Base-by-base conservation (phyloP, 2,888 invertebrate species). In the Brachypalpus laphriformis region DNA sequence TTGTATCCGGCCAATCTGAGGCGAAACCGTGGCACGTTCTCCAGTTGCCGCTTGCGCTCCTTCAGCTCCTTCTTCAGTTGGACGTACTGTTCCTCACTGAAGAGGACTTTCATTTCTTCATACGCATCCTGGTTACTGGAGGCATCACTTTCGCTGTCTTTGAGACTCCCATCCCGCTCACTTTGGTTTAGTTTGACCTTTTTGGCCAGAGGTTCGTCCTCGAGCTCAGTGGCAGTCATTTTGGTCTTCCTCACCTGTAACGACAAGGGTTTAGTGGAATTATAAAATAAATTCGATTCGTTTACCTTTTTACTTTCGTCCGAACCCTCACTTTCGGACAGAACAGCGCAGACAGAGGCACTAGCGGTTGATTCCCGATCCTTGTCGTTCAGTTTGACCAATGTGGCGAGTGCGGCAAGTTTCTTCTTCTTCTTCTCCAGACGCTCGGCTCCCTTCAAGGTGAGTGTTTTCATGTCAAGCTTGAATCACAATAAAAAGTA, bases 1-100 rank as follows among this genome's bases (percentile, higher is more conserved):
- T 92, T 93, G 87, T 94, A 93, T 5, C 97, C 97, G 49, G 93
- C 92, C 45, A 93, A 92, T 89, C 95, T 94, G 22, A 97, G 91
- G 65, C 93, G 92, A 88, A 97, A 93, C 72, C 93, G 93, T 1
- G 97, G 95, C 16, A 93, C 90, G 34, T 89, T 89, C 47, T 91
- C 90, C 40, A 93, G 87, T 61, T 87, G 89, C 0, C 92, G 91
- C 83, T 93, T 93, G 82, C 92, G 91, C 74, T 93, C 92, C 28
- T 93, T 93, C 16, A 94, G 88, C 88, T 93, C 92, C 57, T 92
- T 88, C 65, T 93, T 93, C 20, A 94, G 68, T 47, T 71, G 66
- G 1, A 89, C 89, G 82, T 90, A 91, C 75, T 91, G 89, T 2
- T 90, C 89, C 20, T 89, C 81, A 2, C 88, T 88, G 14, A 90